These are phyloP conservation scores for Doris montereyensis DNA, from an alignment of 2,888 invertebrate species.

Conservation along the genomic window DNA sequence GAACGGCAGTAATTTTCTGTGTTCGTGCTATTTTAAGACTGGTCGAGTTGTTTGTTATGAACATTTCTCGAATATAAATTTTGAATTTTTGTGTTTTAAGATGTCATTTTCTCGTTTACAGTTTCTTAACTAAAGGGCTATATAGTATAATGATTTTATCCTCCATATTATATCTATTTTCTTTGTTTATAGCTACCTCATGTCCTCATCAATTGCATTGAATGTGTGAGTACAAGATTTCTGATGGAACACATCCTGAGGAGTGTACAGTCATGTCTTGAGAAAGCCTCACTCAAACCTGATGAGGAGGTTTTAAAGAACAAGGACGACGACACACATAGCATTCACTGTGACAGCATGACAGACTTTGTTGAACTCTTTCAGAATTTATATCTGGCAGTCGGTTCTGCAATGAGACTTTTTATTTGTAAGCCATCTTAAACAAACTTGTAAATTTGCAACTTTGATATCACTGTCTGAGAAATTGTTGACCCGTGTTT, in stretches of 20 bases:
- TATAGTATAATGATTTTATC: too few relatives aligned
- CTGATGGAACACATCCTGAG: conserved; percentile 84
- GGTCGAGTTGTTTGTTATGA: too few relatives aligned
- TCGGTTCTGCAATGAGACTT: conserved; percentile 53
- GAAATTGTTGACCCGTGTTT: too few relatives aligned
- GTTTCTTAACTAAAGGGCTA: too few relatives aligned
- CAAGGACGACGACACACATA: conserved; percentile 46
- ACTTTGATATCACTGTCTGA: too few relatives aligned
- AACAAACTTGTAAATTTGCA: not conserved
- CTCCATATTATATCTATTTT: too few relatives aligned
- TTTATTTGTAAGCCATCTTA: conserved; percentile 64
- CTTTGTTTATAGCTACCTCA: conserved; percentile 72
- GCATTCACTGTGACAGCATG: conserved; percentile 68
- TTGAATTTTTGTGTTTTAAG: too few relatives aligned
- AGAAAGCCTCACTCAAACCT: not conserved
- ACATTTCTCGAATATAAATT: too few relatives aligned
- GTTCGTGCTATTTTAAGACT: too few relatives aligned
- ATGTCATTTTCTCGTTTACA: too few relatives aligned
- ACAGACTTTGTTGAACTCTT: conserved; percentile 69
- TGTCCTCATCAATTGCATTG: conserved; percentile 84
- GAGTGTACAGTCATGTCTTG: conserved; percentile 74
- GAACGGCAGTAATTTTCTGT: too few relatives aligned
- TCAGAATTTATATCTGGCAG: conserved; percentile 23
- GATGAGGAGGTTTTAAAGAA: not conserved
- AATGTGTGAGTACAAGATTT: conserved; percentile 84